Percentiles rank a stretch among this genome's conserved stretches.
Evolutionary conservation across 2,797 vertebrate species (phyloP).

Genomic region (Pangasius larnaudii): DNA sequence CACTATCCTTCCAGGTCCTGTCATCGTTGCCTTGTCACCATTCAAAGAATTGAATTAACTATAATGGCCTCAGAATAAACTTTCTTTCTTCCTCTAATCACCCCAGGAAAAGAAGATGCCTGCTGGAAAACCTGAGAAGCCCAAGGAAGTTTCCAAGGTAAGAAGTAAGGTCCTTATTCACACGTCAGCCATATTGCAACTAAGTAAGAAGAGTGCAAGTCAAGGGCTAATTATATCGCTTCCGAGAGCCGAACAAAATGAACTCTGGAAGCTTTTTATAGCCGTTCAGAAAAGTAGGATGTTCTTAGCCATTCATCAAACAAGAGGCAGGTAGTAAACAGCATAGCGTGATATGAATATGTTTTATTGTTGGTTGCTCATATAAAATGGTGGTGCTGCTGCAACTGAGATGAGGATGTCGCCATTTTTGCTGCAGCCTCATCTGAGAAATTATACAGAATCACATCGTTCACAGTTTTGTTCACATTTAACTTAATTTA

Average conservation of each 20-base stretch:
- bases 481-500: background rate
- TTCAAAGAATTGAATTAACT: background rate
- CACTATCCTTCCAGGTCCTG: background rate
- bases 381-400: background rate
- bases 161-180: background rate
- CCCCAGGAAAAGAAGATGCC: conserved; percentile 52
- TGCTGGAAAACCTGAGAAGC: conserved; percentile 49
- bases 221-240: background rate
- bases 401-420: background rate
- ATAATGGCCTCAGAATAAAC: background rate
- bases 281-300: background rate
- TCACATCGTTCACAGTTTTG: background rate
- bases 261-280: background rate
- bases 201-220: background rate
- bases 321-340: background rate
- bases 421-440: background rate
- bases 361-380: background rate
- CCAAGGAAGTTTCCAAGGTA: conserved; percentile 53
- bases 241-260: background rate
- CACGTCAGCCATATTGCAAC: background rate
- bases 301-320: background rate
- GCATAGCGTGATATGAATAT: background rate
- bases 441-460: background rate
- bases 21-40: background rate
- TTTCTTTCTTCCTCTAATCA: background rate